Evolutionary conservation across 2,888 invertebrate species (phyloP), one percentile per base, ranked within the genome.

Genomic region (Teleogryllus oceanicus): DNA sequence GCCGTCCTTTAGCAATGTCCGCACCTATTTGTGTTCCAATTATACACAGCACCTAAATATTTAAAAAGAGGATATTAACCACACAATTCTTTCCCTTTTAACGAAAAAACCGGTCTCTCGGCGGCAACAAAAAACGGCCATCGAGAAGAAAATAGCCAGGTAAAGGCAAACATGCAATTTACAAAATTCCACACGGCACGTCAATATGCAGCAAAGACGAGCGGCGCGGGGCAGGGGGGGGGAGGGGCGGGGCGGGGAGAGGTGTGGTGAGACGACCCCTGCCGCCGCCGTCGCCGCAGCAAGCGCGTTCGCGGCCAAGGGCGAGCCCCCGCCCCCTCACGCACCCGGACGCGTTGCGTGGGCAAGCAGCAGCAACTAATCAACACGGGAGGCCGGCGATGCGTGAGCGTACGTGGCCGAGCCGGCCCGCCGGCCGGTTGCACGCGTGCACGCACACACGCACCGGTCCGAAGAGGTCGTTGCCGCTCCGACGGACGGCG

Each of bases 161-260:
- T 18, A 62, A 62, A 62, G 13, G n/a, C 62, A 62, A 62, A 62
- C 62, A 62, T 62, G n/a, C 62, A 62, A 62, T 62, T 62, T 62
- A 62, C 62, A 62, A 62, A 62, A 62, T 62, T 62, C 62, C 62
- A 18, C 62, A 1, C 16, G 16, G 62, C 62, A n/a, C 13, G 62
- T 62, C 62, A 62, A 62, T 62, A 62, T 62, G 62, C 62, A 62
- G 16, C 62, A n/a, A 62, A 62, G n/a, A 8, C 62, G 62, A 12
- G 62, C n/a, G n/a, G 16, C 13, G n/a, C 12, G 4, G 62, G 62
- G 2, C 2, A 21, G 21, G 24, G 24, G 24, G 21, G 24, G 24
- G 24, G 24, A 2, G 2, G 24, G 24, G 24, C 24, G 62, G 13
- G n/a, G 62, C 62, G 62, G 37, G 8, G 37, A 37, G 37, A 37